These are phyloP conservation scores for Zaprionus capensis DNA, from an alignment of 1,140 invertebrate species.

Conservation along the genomic window DNA sequence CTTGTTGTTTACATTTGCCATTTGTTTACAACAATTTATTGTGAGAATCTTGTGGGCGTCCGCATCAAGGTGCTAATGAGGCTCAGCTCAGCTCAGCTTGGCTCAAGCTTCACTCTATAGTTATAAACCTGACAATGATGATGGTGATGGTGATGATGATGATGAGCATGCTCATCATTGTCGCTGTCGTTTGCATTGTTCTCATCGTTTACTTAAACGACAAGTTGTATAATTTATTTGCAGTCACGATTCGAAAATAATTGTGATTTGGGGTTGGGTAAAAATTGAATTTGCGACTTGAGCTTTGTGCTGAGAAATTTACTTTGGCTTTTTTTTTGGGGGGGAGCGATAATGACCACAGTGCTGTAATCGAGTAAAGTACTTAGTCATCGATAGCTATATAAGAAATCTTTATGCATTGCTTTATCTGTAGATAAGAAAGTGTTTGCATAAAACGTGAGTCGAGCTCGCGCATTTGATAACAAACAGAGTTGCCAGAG, in stretches of 20 bases:
- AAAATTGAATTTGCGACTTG: background rate
- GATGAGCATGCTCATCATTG: slow-evolving; percentile 17
- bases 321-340: background rate
- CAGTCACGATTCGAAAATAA: slow-evolving; percentile 35
- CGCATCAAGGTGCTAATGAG: slow-evolving; percentile 59
- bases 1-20: slow-evolving; percentile 60
- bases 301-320: background rate
- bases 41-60: slow-evolving; percentile 44
- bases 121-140: slow-evolving; percentile 24
- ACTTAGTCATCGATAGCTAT: slow-evolving; percentile 48
- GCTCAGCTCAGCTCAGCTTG: slow-evolving; percentile 11
- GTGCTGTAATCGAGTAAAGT: slow-evolving; percentile 1
- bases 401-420: background rate
- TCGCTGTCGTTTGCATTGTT: slow-evolving; percentile 14
- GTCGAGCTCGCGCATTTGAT: slow-evolving; percentile 34
- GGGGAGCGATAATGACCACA: background rate
- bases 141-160: background rate
- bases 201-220: slow-evolving; percentile 42
- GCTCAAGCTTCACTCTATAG: background rate
- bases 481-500: slow-evolving; percentile 9
- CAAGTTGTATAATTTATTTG: slow-evolving; percentile 51
- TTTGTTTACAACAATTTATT: slow-evolving; percentile 50
- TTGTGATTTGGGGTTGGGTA: slow-evolving; percentile 4
- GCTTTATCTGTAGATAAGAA: slow-evolving; percentile 41
- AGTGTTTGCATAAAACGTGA: slow-evolving; percentile 71